phyloP scores from a whole-genome alignment of 2,888 invertebrate genomes.

The Pseudococcus viburni region DNA sequence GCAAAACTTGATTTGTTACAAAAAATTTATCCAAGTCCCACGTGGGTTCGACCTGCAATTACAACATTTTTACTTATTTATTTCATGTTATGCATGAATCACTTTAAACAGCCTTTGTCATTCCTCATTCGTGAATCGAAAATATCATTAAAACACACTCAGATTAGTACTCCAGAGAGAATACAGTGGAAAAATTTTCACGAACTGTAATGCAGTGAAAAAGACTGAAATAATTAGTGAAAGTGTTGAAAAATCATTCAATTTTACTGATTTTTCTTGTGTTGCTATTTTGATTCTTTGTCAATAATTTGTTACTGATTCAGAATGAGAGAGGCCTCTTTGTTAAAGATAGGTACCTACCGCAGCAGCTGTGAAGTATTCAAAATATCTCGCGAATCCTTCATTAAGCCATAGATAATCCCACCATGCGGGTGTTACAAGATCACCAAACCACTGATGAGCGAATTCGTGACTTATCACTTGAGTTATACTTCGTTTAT shows the following conservation, averaged over 20 bases:
- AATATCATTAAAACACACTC: no score
- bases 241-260: no score
- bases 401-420: slow-evolving; percentile 68
- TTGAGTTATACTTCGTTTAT: not conserved
- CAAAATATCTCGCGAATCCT: slow-evolving; percentile 67
- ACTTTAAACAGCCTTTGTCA: not conserved
- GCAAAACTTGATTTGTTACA: slow-evolving; percentile 71
- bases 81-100: not conserved
- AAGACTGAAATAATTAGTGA: no score
- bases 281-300: no score
- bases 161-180: no score
- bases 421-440: slow-evolving; percentile 78
- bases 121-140: no score
- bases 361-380: slow-evolving; percentile 42
- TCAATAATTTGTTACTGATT: no score
- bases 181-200: no score
- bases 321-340: no score
- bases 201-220: no score
- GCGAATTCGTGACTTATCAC: slow-evolving; percentile 89
- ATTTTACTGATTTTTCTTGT: no score
- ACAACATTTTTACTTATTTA: not conserved
- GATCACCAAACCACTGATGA: slow-evolving; percentile 98
- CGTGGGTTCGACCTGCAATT: slow-evolving; percentile 68
- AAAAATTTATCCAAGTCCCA: slow-evolving; percentile 68
- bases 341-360: not conserved